Conservation (phyloP, 1,140 invertebrate genomes). For the Drosophila serrata region DNA sequence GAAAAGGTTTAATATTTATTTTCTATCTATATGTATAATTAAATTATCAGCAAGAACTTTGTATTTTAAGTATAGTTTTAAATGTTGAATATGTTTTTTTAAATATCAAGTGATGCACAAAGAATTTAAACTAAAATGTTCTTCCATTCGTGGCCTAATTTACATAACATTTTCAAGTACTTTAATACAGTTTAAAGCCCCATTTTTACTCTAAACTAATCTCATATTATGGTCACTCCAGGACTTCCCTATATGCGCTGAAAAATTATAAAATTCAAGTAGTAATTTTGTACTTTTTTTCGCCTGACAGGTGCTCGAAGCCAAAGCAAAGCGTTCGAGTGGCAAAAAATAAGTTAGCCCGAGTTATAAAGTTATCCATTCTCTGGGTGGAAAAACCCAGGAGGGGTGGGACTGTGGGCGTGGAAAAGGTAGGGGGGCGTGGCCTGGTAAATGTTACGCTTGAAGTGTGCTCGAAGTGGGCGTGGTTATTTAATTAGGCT, state of each 20-base stretch:
- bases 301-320: conserved; percentile 24
- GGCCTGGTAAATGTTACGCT: conserved; percentile 18
- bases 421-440: conserved; percentile 13
- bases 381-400: conserved; percentile 3
- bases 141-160: neutral
- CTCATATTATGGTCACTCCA: neutral
- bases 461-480: conserved; percentile 23
- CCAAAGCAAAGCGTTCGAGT: conserved; percentile 49
- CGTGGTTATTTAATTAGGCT: conserved; percentile 53
- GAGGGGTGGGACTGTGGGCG: neutral
- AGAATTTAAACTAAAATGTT: neutral
- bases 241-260: neutral
- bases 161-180: neutral
- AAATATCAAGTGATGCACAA: too few relatives aligned
- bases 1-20: neutral
- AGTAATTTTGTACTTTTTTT: conserved; percentile 5
- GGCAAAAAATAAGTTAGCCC: conserved; percentile 53
- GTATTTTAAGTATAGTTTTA: too few relatives aligned
- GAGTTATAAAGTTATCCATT: conserved; percentile 45
- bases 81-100: too few relatives aligned
- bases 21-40: too few relatives aligned
- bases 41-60: too few relatives aligned
- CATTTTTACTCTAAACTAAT: neutral
- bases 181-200: neutral
- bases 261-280: conserved; percentile 18